Percentiles rank a stretch among this genome's conserved stretches.
These are phyloP conservation scores for Sprattus sprattus DNA, from an alignment of 2,113 vertebrate genomes.

Conservation along the genomic window DNA sequence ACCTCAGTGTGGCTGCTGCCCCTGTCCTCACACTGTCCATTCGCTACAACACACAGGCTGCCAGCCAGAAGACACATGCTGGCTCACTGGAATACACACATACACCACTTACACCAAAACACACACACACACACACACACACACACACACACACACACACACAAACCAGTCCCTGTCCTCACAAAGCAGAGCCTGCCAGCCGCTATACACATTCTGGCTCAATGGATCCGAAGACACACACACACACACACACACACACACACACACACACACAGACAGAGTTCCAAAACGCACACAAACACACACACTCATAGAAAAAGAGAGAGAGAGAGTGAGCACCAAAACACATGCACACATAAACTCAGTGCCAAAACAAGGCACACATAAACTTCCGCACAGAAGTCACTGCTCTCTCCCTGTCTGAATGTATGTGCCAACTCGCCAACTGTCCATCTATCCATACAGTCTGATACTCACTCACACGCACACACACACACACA, in stretches of 20 bases:
- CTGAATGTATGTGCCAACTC: too few relatives aligned
- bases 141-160: not conserved
- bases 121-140: slow-evolving; percentile 19
- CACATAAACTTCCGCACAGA: not conserved
- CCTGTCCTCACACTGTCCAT: not conserved
- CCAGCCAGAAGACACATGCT: slow-evolving; percentile 8
- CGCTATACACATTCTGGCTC: not conserved
- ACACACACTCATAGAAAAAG: too few relatives aligned
- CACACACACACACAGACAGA: not conserved
- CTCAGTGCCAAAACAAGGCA: not conserved
- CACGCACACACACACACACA: slow-evolving; percentile 16
- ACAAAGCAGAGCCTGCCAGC: not conserved
- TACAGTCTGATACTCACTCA: too few relatives aligned
- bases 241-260: not conserved
- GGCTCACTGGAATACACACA: not conserved
- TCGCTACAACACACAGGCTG: not conserved
- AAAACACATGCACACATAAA: not conserved
- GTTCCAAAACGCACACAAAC: too few relatives aligned
- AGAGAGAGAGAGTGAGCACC: too few relatives aligned
- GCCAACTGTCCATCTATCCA: too few relatives aligned
- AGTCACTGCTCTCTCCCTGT: too few relatives aligned
- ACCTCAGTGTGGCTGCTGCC: not conserved
- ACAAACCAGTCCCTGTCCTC: not conserved
- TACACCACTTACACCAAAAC: not conserved
- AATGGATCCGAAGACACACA: not conserved